These are phyloP conservation scores for Parazoanthus darwini DNA, from an alignment of 92 coral and sea anemone species.

Conservation along the genomic window DNA sequence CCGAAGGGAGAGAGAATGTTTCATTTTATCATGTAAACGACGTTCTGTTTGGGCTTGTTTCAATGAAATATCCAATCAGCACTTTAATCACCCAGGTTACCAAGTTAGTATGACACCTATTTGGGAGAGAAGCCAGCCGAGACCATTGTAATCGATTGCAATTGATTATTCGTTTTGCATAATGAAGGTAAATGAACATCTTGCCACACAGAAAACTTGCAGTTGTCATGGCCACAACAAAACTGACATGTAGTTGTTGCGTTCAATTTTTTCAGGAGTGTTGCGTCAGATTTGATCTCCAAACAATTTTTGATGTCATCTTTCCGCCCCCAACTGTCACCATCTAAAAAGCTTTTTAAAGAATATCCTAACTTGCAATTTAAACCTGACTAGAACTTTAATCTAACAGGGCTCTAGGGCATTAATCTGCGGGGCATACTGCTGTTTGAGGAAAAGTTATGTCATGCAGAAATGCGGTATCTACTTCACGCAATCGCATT, in stretches of 20 bases:
- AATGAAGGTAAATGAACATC: slow-evolving; percentile 23
- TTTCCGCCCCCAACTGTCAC: neutral
- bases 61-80: neutral
- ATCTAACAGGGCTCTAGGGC: neutral
- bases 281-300: neutral
- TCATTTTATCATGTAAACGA: too few relatives aligned
- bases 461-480: neutral
- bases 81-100: neutral
- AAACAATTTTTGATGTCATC: neutral
- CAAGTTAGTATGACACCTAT: neutral
- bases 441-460: neutral
- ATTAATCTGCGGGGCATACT: neutral
- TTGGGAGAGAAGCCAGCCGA: neutral
- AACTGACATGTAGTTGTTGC: neutral
- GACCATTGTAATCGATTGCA: neutral
- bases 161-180: slow-evolving; percentile 9
- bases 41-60: neutral
- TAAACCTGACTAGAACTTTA: neutral
- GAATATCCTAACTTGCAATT: neutral
- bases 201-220: neutral
- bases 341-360: too few relatives aligned
- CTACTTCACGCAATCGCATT: neutral
- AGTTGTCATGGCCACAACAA: slow-evolving; percentile 26
- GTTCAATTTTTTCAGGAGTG: neutral
- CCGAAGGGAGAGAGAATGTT: too few relatives aligned